A percentile compares a stretch with the other conserved stretches of the same genome.
Conservation (phyloP, 1,140 invertebrate genomes). For the Drosophila eugracilis region DNA sequence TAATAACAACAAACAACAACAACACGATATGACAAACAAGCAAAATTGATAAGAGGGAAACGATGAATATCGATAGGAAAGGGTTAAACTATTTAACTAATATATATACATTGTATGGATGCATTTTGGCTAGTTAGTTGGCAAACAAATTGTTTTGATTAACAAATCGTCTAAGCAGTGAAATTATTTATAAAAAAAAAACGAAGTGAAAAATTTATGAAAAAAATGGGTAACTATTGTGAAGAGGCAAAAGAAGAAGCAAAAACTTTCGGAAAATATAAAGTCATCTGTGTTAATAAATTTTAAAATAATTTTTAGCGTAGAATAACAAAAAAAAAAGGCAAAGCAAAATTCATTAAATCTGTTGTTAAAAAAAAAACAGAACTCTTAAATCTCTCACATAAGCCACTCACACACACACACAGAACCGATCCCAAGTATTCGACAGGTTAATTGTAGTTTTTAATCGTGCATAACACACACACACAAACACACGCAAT, state of each 20-base stretch:
- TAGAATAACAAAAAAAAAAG: slow-evolving; percentile 66
- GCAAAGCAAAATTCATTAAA: slow-evolving; percentile 37
- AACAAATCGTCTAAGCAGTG: slow-evolving; percentile 36
- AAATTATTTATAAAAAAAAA: slow-evolving; percentile 49
- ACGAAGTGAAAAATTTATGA: slow-evolving; percentile 27
- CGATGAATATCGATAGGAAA: slow-evolving; percentile 17
- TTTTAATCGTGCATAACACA: slow-evolving; percentile 28
- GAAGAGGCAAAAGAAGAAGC: slow-evolving; percentile 29
- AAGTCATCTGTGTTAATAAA: slow-evolving; percentile 85
- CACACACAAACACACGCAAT: slow-evolving; percentile 30
- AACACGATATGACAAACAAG: slow-evolving; percentile 39
- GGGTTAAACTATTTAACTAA: slow-evolving; percentile 24
- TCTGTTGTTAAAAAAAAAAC: slow-evolving; percentile 15
- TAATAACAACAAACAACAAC: slow-evolving; percentile 29
- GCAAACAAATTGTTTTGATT: slow-evolving; percentile 56
- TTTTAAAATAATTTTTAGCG: slow-evolving; percentile 81
- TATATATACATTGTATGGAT: slow-evolving; percentile 35
- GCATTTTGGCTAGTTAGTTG: slow-evolving; percentile 41
- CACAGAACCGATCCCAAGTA: slow-evolving; percentile 36
- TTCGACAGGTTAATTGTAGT: slow-evolving; percentile 60
- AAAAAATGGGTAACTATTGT: slow-evolving; percentile 54
- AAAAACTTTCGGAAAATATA: slow-evolving; percentile 77
- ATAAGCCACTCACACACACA: slow-evolving; percentile 35
- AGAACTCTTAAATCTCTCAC: slow-evolving; percentile 30
- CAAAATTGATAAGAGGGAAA: slow-evolving; percentile 15